Evolutionary conservation across 1,140 invertebrate genomes (phyloP).

Genomic region (Harlomillsia oculata): DNA sequence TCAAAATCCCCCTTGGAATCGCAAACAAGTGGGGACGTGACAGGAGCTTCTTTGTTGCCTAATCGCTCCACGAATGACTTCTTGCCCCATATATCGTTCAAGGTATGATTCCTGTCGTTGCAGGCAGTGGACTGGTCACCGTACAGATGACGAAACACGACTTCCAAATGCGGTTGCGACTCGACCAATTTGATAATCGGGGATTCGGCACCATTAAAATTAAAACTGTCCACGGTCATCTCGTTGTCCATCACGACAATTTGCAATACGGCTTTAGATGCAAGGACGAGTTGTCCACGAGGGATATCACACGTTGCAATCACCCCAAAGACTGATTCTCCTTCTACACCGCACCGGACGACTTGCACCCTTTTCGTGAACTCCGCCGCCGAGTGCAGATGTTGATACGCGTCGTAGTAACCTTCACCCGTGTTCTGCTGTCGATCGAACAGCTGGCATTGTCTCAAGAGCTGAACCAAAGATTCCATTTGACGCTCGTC

Average conservation of each 20-base stretch:
- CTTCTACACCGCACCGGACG: background rate
- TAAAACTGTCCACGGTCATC: background rate
- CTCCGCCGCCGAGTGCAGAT: background rate
- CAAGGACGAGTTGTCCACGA: slow-evolving; percentile 8
- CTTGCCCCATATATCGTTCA: too few relatives aligned
- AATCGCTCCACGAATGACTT: too few relatives aligned
- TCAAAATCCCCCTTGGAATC: too few relatives aligned
- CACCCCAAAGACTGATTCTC: background rate
- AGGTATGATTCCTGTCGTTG: too few relatives aligned
- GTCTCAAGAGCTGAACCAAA: too few relatives aligned
- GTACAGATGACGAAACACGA: background rate
- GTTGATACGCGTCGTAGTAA: too few relatives aligned
- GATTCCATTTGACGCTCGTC: too few relatives aligned
- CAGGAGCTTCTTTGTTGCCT: too few relatives aligned
- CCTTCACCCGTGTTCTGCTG: background rate
- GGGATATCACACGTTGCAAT: slow-evolving; percentile 4
- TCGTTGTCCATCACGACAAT: background rate
- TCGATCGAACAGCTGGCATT: too few relatives aligned
- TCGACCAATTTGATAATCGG: background rate
- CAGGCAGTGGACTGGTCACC: too few relatives aligned
- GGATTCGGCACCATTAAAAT: background rate
- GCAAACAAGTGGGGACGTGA: too few relatives aligned
- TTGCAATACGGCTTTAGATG: background rate
- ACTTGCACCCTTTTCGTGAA: background rate
- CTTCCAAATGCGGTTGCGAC: background rate